Conservation (phyloP, 92 coral and sea anemone genomes). For the Blastomussa wellsi region DNA sequence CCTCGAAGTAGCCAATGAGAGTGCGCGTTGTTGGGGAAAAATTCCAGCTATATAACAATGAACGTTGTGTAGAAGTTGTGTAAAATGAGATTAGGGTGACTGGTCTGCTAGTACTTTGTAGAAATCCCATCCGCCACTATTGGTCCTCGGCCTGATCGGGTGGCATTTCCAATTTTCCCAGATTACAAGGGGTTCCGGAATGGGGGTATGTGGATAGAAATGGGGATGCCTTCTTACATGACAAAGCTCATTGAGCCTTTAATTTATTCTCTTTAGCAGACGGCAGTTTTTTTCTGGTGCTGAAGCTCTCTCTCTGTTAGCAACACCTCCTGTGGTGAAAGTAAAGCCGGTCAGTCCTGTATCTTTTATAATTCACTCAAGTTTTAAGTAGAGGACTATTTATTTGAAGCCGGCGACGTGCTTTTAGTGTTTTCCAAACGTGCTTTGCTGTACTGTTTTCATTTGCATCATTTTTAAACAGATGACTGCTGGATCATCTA, state of each 20-base stretch:
- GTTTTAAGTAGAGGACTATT: not conserved
- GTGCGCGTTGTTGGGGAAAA: too few relatives aligned
- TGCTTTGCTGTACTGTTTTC: not conserved
- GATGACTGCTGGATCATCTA: constrained; percentile 34
- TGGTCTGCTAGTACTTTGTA: too few relatives aligned
- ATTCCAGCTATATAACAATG: too few relatives aligned
- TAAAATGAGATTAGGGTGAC: too few relatives aligned
- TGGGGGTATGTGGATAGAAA: too few relatives aligned
- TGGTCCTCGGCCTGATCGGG: too few relatives aligned
- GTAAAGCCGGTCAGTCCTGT: constrained; percentile 49
- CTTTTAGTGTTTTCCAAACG: not conserved
- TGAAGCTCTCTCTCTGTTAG: constrained; percentile 84
- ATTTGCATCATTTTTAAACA: not conserved
- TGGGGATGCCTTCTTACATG: not conserved
- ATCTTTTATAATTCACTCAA: not conserved
- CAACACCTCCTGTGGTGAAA: constrained; percentile 87
- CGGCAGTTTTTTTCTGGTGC: constrained; percentile 91
- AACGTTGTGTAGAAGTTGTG: too few relatives aligned
- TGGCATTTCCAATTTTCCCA: too few relatives aligned
- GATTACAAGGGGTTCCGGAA: too few relatives aligned
- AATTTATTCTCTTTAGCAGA: constrained; percentile 42
- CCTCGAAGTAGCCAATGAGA: too few relatives aligned
- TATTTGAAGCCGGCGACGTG: not conserved
- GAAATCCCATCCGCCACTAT: too few relatives aligned
- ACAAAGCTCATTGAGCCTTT: not conserved